Evolutionary conservation across 2,113 vertebrate genomes (phyloP), one percentile per base, ranked within the genome.

Genomic region (Calidris pygmaea): DNA sequence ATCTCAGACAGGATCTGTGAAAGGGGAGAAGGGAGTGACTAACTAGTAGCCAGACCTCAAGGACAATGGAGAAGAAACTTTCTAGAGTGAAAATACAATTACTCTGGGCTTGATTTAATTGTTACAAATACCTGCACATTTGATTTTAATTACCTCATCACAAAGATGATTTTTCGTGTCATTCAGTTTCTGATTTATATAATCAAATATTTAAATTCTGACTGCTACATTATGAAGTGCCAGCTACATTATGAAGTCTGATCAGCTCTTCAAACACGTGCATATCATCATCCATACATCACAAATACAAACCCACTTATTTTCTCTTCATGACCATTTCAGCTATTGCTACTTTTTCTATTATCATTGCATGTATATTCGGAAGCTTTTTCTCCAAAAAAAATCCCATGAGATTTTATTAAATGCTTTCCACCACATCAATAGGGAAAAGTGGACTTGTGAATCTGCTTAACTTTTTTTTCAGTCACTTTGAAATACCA

Each of bases 151-250:
- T 43, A 83, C 53, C 27, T 93, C 59, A 66, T 79, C 50, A 77
- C 8, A 55, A 71, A 82, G 45, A 17, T 70, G 12, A 35, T 34
- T 76, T 91, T 88, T 65, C 55, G 21, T 37, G 58, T 66, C 56
- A 24, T 70, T 96, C 32, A 50, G 14, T 67, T 91, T 87, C 43
- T 55, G 18, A 73, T 87, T 91, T 83, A 74, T 65, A 87, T 92
- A 95, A 92, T 91, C 50, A 94, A 63, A 35, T 67, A 94, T 86
- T 83, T 77, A 93, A 93, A 95, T 96, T 88, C n/a, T 83, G 68
- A 4, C 29, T 87, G 45, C 67, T 43, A 30, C 39, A 10, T 63
- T 63, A 63, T 82, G 58, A 56, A 79, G 58, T 2, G 4, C 77
- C 71, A 82, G 63, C 60, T 72, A 81, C 29, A 34, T 81, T 94